Evolutionary conservation across 2,797 vertebrate genomes (phyloP).

Genomic region (Pangasius sanitwongsei): DNA sequence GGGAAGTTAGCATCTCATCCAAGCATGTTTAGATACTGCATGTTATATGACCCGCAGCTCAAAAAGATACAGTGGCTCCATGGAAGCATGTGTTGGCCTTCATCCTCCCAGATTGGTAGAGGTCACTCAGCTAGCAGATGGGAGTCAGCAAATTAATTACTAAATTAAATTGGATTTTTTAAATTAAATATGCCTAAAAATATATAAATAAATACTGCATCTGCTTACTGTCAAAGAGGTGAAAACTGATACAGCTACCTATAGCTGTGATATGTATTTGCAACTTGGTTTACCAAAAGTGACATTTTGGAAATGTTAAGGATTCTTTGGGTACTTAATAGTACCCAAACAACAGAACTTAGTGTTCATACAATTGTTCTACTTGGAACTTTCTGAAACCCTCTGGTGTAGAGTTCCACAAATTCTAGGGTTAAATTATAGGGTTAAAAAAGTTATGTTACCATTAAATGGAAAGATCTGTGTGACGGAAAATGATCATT

Average conservation of each 20-base stretch:
- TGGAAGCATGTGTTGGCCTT: not conserved
- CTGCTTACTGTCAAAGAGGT: not conserved
- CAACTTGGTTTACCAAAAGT: not conserved
- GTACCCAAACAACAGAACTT: not conserved
- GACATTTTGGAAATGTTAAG: not conserved
- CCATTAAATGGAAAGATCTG: not conserved
- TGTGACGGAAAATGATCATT: not conserved
- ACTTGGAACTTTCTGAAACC: not conserved
- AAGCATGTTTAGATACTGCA: not conserved
- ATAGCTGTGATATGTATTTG: not conserved
- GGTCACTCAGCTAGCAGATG: not conserved
- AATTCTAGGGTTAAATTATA: not conserved
- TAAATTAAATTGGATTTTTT: not conserved
- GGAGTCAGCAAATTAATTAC: not conserved
- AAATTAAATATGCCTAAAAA: not conserved
- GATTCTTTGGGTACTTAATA: not conserved
- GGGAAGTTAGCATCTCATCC: not conserved
- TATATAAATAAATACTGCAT: constrained; percentile 11
- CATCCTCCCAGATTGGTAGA: not conserved
- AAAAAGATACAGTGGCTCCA: not conserved
- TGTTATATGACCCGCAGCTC: not conserved
- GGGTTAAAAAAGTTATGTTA: not conserved
- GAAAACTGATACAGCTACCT: not conserved
- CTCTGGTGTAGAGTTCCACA: not conserved
- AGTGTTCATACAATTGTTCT: not conserved